These are phyloP conservation scores for Nixonia krombeini DNA, from an alignment of 1,140 invertebrate genomes.

Conservation along the genomic window DNA sequence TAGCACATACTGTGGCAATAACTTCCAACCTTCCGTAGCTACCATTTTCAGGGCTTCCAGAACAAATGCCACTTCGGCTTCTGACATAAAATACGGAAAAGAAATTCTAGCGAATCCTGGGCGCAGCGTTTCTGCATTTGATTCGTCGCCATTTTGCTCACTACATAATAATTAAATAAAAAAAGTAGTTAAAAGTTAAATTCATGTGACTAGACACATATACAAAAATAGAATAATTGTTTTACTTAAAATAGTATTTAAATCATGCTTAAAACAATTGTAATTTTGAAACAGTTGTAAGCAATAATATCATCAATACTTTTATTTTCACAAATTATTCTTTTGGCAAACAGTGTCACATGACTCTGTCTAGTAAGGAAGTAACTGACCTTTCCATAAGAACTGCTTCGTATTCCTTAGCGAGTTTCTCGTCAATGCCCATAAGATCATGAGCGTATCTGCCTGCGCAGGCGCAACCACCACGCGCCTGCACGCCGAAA, in stretches of 20 bases:
- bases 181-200: no score
- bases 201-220: no score
- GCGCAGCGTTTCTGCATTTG: constrained; percentile 80
- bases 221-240: no score
- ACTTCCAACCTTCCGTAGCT: constrained; percentile 89
- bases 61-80: constrained; percentile 85
- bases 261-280: no score
- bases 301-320: no score
- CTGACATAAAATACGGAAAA: constrained; percentile 88
- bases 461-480: constrained; percentile 88
- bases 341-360: no score
- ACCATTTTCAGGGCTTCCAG: constrained; percentile 90
- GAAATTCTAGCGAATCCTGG: constrained; percentile 91
- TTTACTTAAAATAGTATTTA: no score
- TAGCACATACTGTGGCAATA: constrained; percentile 88
- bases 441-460: constrained; percentile 89
- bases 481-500: constrained; percentile 91
- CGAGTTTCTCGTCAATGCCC: constrained; percentile 84
- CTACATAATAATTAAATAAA: no score
- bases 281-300: no score
- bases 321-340: no score
- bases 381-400: constrained; percentile 77
- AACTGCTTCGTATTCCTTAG: constrained; percentile 83
- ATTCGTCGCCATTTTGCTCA: constrained; percentile 52
- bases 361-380: no score